A percentile compares a stretch with the other conserved stretches of the same genome.
phyloP scores from a whole-genome alignment of 2,888 invertebrate species.

The Drosophila paranaensis region DNA sequence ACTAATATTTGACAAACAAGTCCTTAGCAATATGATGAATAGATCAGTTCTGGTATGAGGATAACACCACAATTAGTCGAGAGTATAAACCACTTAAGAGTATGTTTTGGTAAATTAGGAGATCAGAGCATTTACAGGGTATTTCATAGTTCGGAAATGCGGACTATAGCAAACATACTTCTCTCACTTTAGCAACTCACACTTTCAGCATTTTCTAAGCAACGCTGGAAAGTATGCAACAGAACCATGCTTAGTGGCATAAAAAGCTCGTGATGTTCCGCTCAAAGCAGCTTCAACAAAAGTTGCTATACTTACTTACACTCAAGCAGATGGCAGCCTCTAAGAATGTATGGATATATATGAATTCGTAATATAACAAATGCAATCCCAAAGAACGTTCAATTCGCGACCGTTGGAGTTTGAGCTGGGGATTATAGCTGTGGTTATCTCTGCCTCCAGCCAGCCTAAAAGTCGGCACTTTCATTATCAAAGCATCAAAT shows the following conservation, averaged over 20 bases:
- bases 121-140: neutral
- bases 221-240: conserved; percentile 36
- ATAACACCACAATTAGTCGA: no score
- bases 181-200: neutral
- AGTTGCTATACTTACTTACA: no score
- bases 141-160: neutral
- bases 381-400: neutral
- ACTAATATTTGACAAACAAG: neutral
- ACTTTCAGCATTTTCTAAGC: neutral
- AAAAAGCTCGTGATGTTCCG: neutral
- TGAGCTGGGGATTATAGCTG: conserved; percentile 12
- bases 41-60: no score
- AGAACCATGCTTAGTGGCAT: neutral
- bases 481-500: conserved; percentile 53
- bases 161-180: neutral
- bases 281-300: neutral
- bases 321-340: no score
- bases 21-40: no score
- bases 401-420: neutral
- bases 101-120: no score
- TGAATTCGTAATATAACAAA: neutral
- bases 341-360: neutral
- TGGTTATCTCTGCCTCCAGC: conserved; percentile 9
- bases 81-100: neutral
- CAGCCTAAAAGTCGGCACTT: conserved; percentile 23